Base-by-base conservation (phyloP, 2,888 invertebrate species). In the Drosophila mimica region DNA sequence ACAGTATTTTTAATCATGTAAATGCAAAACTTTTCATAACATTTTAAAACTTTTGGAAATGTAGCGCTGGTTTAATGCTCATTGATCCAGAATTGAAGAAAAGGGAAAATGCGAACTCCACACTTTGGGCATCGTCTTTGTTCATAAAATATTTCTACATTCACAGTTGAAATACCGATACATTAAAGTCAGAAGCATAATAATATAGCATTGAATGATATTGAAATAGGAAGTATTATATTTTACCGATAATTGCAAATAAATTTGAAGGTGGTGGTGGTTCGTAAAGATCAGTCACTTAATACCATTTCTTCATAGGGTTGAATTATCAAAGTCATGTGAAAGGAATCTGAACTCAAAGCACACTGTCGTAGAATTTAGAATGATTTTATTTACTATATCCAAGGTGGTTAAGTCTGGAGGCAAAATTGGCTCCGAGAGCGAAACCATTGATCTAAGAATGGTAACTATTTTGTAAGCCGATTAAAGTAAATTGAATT, bases 51-150 rank as follows among this genome's bases (percentile, higher is more conserved):
- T 33, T 1, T 13, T 20, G 75, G 83, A 89, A 34, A 90, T 82
- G 66, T 89, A 91, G 65, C 91, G 76, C 72, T 93, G 92, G 79
- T 94, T 94, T 28, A 92, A 92, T 49, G 94, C 93, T 93, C 94
- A 94, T 40, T 94, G 92, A n/a, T 77, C 74, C 92, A 93, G 6
- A 92, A 91, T 77, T 0, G 94, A 90, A 93, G 94, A 94, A 4
- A 92, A 79, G 0, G 95, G 95, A 82, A 95, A 94, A 79, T 43
- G 94, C 79, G 65, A 94, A 93, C n/a, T 91, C 76, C 56, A 92
- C 72, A 78, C 93, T 94, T 51, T 93, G 90, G 3, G 88, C 83
- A 30, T 94, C 93, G 67, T 93, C 92, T 3, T 83, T 75, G 67
- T 93, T 91, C 36, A 93, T 89, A 69, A 93, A 94, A 78, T 94